phyloP scores from a whole-genome alignment of 2,888 invertebrate species.

The Bombylius major region DNA sequence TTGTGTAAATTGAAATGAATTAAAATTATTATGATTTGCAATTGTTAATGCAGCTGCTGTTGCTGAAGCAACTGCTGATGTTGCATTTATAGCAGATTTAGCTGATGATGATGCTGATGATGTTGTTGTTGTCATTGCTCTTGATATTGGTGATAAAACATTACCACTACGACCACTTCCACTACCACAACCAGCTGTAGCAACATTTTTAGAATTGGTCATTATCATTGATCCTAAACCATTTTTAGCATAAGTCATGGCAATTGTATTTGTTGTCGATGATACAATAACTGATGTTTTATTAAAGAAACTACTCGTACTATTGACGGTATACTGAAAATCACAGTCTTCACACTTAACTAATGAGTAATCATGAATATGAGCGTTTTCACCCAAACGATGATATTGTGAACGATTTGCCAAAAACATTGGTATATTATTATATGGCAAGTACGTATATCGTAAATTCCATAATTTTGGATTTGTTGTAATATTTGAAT shows the following conservation, averaged over 20 bases:
- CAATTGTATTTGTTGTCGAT: constrained; percentile 12
- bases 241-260: constrained; percentile 12
- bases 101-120: constrained; percentile 1
- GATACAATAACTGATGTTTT: constrained; percentile 17
- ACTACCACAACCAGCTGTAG: neutral
- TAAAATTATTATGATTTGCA: neutral
- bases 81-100: neutral
- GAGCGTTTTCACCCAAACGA: constrained; percentile 43
- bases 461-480: constrained; percentile 42
- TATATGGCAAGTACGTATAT: constrained; percentile 42
- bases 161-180: neutral
- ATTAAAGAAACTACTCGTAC: constrained; percentile 16
- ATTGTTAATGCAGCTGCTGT: neutral
- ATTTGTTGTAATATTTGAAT: constrained; percentile 40
- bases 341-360: constrained; percentile 42
- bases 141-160: neutral
- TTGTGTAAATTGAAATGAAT: neutral
- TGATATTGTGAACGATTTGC: constrained; percentile 50
- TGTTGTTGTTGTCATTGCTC: neutral
- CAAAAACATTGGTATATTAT: constrained; percentile 45
- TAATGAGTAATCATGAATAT: constrained; percentile 45
- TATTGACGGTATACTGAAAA: constrained; percentile 34
- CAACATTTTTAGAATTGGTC: neutral
- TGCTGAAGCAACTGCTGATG: neutral
- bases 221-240: neutral